Evolutionary conservation across 2,888 invertebrate genomes (phyloP).

Genomic region (Caradrina clavipalpis): DNA sequence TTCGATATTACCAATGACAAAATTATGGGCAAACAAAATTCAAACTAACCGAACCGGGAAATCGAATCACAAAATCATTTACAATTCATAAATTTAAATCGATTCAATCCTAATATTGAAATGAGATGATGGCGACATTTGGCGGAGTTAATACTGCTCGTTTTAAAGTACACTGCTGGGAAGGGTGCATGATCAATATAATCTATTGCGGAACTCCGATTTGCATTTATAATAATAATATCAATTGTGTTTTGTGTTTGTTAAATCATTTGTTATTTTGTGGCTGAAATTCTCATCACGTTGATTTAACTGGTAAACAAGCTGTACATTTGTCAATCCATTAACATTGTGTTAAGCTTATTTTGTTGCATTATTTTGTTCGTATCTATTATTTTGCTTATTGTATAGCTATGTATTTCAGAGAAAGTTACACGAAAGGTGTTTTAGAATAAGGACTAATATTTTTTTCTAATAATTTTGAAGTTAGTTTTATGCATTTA

Average conservation of each 20-base stretch:
- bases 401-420: too few relatives aligned
- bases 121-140: conserved; percentile 57
- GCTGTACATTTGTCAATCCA: background rate
- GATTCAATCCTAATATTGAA: conserved; percentile 66
- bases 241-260: conserved; percentile 43
- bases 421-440: too few relatives aligned
- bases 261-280: conserved; percentile 20
- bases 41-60: conserved; percentile 42
- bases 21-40: conserved; percentile 40
- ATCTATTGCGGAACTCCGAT: conserved; percentile 36
- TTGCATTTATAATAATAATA: conserved; percentile 47
- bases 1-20: conserved; percentile 6
- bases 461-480: too few relatives aligned
- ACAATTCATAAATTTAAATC: conserved; percentile 66
- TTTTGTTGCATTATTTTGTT: background rate
- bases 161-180: conserved; percentile 46
- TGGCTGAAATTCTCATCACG: background rate
- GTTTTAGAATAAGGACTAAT: too few relatives aligned
- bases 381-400: too few relatives aligned
- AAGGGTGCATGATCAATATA: conserved; percentile 42
- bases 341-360: background rate
- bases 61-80: conserved; percentile 56
- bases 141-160: conserved; percentile 55
- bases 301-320: background rate
- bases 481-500: background rate